Conservation (phyloP, 2,113 vertebrate species). For the Zosterops pallidus region DNA sequence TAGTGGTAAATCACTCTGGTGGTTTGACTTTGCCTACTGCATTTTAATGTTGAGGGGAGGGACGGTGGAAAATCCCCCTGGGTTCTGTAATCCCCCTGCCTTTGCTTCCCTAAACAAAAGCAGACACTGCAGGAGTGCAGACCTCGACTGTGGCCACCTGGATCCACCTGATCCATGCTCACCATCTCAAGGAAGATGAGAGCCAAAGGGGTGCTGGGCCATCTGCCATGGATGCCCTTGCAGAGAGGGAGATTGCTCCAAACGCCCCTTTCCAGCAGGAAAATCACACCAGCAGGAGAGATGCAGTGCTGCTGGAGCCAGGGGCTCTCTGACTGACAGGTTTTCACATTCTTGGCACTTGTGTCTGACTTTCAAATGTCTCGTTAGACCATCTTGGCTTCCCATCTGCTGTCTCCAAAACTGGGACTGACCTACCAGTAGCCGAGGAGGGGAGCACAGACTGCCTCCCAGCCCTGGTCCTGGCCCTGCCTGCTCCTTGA, state of each 20-base stretch:
- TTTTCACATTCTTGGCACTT: background rate
- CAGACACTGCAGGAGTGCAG: background rate
- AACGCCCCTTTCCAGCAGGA: background rate
- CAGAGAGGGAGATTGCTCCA: background rate
- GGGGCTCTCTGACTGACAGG: conserved; percentile 2
- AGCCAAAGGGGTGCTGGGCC: background rate
- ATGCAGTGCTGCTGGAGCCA: fast-evolving
- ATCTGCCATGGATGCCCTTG: background rate
- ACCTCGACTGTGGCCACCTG: background rate
- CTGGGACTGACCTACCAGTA: background rate
- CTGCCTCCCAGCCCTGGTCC: background rate
- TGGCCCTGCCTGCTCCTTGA: background rate
- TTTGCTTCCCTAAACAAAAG: background rate
- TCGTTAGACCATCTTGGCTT: background rate
- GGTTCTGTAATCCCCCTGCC: background rate
- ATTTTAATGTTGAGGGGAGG: background rate
- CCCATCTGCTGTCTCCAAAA: background rate
- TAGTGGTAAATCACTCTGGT: background rate
- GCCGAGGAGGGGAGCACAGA: background rate
- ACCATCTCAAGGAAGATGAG: background rate
- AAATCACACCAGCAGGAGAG: background rate
- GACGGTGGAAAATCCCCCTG: fast-evolving
- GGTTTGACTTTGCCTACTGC: background rate
- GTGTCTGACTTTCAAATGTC: conserved; percentile 37
- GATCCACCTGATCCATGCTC: background rate